Percentiles rank a stretch among this genome's conserved stretches.
Conservation (phyloP, 2,113 vertebrate genomes). For the Chloroceryle aenea region DNA sequence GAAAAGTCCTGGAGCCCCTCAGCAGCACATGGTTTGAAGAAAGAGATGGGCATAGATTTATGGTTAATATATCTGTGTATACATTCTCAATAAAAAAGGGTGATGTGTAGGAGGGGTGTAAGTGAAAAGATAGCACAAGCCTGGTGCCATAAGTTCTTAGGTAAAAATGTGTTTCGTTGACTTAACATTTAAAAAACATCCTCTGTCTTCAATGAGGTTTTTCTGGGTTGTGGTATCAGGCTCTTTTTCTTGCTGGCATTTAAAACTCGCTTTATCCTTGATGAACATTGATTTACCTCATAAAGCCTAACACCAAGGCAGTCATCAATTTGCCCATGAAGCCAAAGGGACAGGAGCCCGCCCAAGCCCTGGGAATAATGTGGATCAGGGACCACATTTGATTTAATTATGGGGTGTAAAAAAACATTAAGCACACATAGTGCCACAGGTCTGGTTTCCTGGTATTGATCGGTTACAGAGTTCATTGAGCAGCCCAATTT, state of each 20-base stretch:
- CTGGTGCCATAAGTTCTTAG: not conserved
- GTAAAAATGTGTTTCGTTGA: not conserved
- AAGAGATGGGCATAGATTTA: not conserved
- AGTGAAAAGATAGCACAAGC: not conserved
- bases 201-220: rapidly evolving
- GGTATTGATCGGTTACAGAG: not conserved
- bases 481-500: not conserved
- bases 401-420: not conserved
- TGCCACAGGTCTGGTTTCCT: not conserved
- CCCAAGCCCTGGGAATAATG: rapidly evolving
- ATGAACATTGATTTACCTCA: not conserved
- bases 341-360: not conserved
- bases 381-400: not conserved
- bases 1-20: not conserved
- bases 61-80: rapidly evolving
- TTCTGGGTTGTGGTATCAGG: not conserved
- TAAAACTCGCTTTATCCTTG: not conserved
- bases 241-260: not conserved
- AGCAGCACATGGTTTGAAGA: not conserved
- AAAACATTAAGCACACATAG: rapidly evolving
- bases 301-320: not conserved
- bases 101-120: not conserved
- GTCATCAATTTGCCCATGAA: not conserved
- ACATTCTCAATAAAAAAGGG: not conserved
- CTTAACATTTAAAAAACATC: not conserved